Base-by-base conservation (phyloP, 2,797 vertebrate genomes). In the Sus cebifrons region DNA sequence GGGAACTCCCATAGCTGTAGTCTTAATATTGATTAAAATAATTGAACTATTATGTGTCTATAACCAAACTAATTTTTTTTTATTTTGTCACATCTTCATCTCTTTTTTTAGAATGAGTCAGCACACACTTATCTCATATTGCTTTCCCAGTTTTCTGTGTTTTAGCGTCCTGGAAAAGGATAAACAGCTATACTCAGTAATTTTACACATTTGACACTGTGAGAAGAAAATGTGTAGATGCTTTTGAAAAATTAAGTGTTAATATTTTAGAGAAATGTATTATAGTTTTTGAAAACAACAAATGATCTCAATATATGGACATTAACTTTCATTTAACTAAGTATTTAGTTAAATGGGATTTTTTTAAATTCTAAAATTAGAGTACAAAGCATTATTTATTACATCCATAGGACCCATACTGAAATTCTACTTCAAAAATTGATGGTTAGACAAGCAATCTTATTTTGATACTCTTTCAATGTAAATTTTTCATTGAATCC, bases 231-330 rank as follows among this genome's bases (percentile, higher is more conserved):
- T 70, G 0, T 36, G 81, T 29, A 71, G 8, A 83, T 3, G 14
- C 44, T 29, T 86, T 88, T 96, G 23, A 78, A 93, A 96, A 91
- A 18, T 62, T 40, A 86, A 68, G 32, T 89, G 84, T 73, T 91
- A 89, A 49, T 89, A 71, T 84, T 77, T 94, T 44, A 84, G 65
- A 81, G 21, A 86, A 93, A 86, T 95, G 0, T 68, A 32, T 7
- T 60, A 10, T 52, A 29, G 2, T 75, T 6, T 73, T 93, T 95
- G n/a, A 5, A 90, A 95, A 88, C 9, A 87, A 40, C 21, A 84
- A 78, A 29, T 82, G 73, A 73, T 54, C 5, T 15, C 71, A 15
- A 29, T 86, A n/a, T 86, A 20, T 79, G 27, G 75, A 62, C 5
- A 44, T 44, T 95, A 64, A 78, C 20, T 90, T 94, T 74, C 74